Evolutionary conservation across 1,140 invertebrate species (phyloP).

Genomic region (Cyphomyrmex costatus): DNA sequence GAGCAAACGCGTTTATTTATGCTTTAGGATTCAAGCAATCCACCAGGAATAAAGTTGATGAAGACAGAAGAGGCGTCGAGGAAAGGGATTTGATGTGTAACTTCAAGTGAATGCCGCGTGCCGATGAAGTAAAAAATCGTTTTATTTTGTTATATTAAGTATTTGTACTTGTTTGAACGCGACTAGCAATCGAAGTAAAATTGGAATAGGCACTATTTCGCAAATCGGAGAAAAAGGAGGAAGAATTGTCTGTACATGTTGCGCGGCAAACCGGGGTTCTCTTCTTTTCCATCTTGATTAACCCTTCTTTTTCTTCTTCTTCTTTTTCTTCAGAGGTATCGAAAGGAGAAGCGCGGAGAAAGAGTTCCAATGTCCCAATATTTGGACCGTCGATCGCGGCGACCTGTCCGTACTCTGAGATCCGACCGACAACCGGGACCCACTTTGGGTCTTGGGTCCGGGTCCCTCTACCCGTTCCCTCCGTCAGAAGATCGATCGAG

Average conservation of each 20-base stretch:
- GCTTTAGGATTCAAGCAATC: slow-evolving; percentile 42
- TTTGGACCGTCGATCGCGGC: slow-evolving; percentile 80
- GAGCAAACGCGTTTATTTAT: slow-evolving; percentile 57
- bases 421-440: slow-evolving; percentile 67
- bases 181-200: background rate
- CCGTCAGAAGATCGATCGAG: slow-evolving; percentile 71
- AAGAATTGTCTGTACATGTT: slow-evolving; percentile 39
- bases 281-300: slow-evolving; percentile 40
- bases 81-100: background rate
- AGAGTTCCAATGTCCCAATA: slow-evolving; percentile 82
- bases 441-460: slow-evolving; percentile 29
- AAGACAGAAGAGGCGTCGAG: slow-evolving; percentile 31
- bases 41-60: slow-evolving; percentile 48
- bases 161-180: background rate
- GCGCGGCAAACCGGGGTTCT: slow-evolving; percentile 32
- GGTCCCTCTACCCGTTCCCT: background rate
- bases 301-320: background rate
- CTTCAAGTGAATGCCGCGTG: background rate
- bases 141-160: no score
- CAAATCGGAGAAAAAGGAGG: background rate
- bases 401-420: slow-evolving; percentile 72
- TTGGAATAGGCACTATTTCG: background rate
- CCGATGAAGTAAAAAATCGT: background rate
- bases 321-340: slow-evolving; percentile 41
- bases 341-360: slow-evolving; percentile 50